Conservation (phyloP, 1,140 invertebrate species). For the Archegozetes longisetosus region DNA sequence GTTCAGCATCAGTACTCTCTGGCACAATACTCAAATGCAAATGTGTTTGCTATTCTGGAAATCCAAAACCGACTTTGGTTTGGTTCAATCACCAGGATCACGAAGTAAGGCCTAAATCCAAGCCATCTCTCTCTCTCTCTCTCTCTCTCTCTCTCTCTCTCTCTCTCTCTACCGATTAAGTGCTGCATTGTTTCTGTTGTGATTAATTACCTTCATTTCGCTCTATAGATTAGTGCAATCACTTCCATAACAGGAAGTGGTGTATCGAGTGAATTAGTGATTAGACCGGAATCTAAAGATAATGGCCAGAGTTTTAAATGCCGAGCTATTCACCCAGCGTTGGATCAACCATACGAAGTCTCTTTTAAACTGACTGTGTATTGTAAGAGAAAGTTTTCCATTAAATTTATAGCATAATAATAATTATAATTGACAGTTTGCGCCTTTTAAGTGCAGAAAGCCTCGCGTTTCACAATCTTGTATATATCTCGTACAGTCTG, state of each 20-base stretch:
- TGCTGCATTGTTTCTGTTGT: not conserved
- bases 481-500: too few species aligned
- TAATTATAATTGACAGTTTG: too few species aligned
- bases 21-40: constrained; percentile 44
- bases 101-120: constrained; percentile 21
- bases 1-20: constrained; percentile 23
- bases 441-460: too few species aligned
- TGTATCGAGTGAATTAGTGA: constrained; percentile 21
- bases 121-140: not conserved
- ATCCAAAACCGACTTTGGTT: constrained; percentile 72
- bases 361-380: constrained; percentile 60
- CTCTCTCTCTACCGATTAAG: not conserved
- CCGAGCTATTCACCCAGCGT: constrained; percentile 79
- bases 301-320: constrained; percentile 80
- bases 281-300: constrained; percentile 65
- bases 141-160: not conserved
- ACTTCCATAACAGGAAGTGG: constrained; percentile 20
- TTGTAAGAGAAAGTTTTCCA: too few species aligned
- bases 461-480: too few species aligned
- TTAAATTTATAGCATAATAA: too few species aligned
- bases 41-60: constrained; percentile 81
- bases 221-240: constrained; percentile 20
- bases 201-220: not conserved
- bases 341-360: constrained; percentile 64
- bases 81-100: constrained; percentile 55